A percentile compares a stretch with the other conserved stretches of the same genome.
These are phyloP conservation scores for Pachyuromys duprasi DNA, from an alignment of 2,797 vertebrate species.

Conservation along the genomic window DNA sequence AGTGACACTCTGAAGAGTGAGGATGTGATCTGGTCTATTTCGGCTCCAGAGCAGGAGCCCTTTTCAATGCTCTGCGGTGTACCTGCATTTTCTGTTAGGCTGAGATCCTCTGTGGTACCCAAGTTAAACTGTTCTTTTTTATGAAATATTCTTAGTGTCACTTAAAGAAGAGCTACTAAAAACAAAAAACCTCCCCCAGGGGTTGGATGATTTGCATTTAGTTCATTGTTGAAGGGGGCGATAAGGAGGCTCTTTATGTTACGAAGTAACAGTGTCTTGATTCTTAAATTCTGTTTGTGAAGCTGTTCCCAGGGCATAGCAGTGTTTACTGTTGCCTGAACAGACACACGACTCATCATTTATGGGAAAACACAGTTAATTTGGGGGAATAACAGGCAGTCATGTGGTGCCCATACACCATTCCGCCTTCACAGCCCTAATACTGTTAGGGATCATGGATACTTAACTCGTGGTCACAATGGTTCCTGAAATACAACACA, in stretches of 20 bases:
- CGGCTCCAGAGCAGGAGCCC: background rate
- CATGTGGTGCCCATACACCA: background rate
- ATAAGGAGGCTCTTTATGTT: slow-evolving; percentile 27
- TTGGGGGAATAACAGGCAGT: background rate
- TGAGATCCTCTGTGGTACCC: background rate
- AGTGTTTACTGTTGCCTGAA: background rate
- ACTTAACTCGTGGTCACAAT: accelerated
- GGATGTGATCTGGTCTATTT: background rate
- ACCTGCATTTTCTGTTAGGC: background rate
- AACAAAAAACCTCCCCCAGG: background rate
- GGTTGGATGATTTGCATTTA: background rate
- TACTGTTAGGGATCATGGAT: background rate
- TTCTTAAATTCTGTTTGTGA: slow-evolving; percentile 27
- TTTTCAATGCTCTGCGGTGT: background rate
- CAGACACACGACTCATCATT: background rate
- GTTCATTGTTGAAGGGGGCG: background rate
- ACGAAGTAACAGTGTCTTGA: slow-evolving; percentile 4
- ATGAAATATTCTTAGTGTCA: background rate
- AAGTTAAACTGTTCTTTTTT: background rate
- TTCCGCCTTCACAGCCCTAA: background rate
- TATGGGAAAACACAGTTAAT: background rate
- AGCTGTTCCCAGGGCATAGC: background rate
- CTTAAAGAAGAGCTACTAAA: background rate
- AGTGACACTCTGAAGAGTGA: background rate
- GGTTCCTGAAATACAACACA: background rate